Conservation (phyloP, 2,797 vertebrate genomes). For the Huso huso region DNA sequence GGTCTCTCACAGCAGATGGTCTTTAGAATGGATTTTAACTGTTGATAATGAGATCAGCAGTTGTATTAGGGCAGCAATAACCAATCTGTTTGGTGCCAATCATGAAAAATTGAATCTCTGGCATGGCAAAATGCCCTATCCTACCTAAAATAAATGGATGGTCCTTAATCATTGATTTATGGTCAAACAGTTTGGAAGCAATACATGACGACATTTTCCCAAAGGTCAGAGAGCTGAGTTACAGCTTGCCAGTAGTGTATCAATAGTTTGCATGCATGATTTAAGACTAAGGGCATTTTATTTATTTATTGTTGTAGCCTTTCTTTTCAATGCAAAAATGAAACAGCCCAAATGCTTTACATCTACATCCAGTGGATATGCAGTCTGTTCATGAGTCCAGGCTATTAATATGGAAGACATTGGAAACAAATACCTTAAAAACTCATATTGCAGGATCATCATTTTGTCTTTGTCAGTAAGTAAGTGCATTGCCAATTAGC, state of each 20-base stretch:
- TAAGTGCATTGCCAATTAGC: no score
- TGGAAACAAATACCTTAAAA: no score
- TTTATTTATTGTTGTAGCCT: not conserved
- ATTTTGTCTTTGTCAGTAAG: no score
- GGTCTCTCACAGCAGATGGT: no score
- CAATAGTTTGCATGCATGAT: no score
- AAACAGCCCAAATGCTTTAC: no score
- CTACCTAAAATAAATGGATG: conserved; percentile 12
- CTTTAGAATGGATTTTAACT: no score
- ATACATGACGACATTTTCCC: conserved; percentile 7
- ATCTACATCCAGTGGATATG: no score
- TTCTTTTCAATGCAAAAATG: not conserved
- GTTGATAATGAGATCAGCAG: not conserved
- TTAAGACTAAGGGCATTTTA: not conserved
- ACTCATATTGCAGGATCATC: no score
- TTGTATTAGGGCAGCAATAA: not conserved
- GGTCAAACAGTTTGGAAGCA: conserved; percentile 7
- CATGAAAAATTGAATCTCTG: not conserved
- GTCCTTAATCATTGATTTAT: conserved; percentile 9
- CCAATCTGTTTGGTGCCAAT: not conserved
- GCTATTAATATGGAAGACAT: no score
- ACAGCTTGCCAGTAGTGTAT: conserved; percentile 3
- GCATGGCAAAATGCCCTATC: not conserved
- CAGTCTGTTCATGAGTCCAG: no score
- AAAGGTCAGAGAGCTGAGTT: conserved; percentile 3